phyloP scores from a whole-genome alignment of 2,888 invertebrate genomes.

The Athalia cordata region DNA sequence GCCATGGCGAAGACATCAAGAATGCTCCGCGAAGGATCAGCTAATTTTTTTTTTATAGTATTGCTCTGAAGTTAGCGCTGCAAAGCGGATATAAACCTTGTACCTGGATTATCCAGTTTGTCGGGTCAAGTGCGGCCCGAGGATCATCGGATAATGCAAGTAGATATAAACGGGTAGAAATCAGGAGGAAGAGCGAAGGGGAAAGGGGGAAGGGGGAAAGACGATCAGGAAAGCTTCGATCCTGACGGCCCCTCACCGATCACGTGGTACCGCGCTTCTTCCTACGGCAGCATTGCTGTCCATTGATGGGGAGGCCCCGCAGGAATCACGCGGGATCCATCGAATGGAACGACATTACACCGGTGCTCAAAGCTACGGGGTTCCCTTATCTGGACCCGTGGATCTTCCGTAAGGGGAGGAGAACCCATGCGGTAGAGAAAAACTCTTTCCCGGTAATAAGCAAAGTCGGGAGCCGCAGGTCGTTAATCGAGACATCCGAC shows the following conservation, averaged over 20 bases:
- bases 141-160: conserved; percentile 28
- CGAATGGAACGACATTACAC: conserved; percentile 30
- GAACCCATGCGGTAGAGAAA: conserved; percentile 55
- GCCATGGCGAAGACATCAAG: neutral
- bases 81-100: too few species aligned
- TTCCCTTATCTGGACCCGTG: conserved; percentile 59
- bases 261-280: neutral
- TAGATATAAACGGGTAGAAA: too few species aligned
- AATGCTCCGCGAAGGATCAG: conserved; percentile 20
- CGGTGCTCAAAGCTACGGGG: conserved; percentile 4
- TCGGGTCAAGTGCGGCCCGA: conserved; percentile 27
- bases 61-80: too few species aligned
- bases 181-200: too few species aligned
- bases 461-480: conserved; percentile 58
- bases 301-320: neutral
- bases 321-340: conserved; percentile 34
- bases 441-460: conserved; percentile 61
- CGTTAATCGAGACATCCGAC: conserved; percentile 35
- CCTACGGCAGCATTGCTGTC: too few species aligned
- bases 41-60: conserved; percentile 12
- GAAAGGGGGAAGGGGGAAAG: neutral
- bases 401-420: conserved; percentile 56
- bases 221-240: conserved; percentile 38
- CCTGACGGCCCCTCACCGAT: conserved; percentile 29
- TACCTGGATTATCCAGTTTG: conserved; percentile 30